phyloP scores from a whole-genome alignment of 2,888 invertebrate species.

The Nebria salina region DNA sequence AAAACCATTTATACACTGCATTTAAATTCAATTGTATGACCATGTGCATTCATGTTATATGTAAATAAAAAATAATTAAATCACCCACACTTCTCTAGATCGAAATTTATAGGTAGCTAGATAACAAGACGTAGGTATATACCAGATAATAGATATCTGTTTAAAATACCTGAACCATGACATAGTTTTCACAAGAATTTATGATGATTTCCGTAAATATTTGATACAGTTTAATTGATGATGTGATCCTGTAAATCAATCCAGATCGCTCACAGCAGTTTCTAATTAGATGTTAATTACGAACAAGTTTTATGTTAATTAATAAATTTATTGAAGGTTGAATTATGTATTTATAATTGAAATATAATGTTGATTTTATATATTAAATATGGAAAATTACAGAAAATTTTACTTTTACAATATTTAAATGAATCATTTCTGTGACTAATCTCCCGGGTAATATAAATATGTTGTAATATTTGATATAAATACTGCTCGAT shows the following conservation, averaged over 20 bases:
- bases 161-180: background rate
- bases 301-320: background rate
- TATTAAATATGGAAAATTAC: conserved; percentile 5
- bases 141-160: background rate
- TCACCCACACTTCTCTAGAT: background rate
- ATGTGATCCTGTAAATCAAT: background rate
- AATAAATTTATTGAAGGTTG: background rate
- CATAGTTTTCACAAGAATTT: background rate
- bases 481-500: background rate
- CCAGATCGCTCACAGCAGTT: background rate
- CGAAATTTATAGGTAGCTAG: background rate
- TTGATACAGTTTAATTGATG: background rate
- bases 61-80: background rate
- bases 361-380: conserved; percentile 4
- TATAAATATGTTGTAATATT: background rate
- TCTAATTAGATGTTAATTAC: background rate
- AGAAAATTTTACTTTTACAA: background rate
- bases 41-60: background rate
- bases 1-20: background rate
- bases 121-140: background rate
- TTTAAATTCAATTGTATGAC: background rate
- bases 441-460: too few relatives aligned
- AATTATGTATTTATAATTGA: conserved; percentile 14
- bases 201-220: background rate
- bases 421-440: background rate